Base-by-base conservation (phyloP, 2,797 vertebrate species). In the Buphagus erythrorhynchus region DNA sequence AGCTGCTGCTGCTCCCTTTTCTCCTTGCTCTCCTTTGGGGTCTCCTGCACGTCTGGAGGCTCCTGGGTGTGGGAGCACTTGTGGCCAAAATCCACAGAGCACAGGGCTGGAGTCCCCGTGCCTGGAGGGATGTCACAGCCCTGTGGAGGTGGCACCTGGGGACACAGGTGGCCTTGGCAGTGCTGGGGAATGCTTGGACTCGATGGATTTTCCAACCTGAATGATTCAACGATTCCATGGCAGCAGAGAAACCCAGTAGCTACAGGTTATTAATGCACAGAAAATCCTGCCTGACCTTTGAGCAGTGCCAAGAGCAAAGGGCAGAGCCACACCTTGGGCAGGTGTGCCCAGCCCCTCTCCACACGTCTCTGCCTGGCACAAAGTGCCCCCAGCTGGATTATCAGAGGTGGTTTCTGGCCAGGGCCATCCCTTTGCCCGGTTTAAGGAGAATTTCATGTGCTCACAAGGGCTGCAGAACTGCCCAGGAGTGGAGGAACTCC, bases 381-480 rank as follows among this genome's bases (percentile, higher is more conserved):
- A 5, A 16, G 28, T 5, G 12, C 62, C 49, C 18, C 48, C 2
- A 16, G 6, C 0, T 1, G 43, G 10, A 0, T 54, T 18, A 2
- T 4, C 12, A 46, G 31, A 0, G 1, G 0, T 5, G 45, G 3
- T 33, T 73, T 21, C 18, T 2, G 9, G 21, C 48, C 84, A n/a
- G 24, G 9, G 4, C 45, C 38, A 29, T 5, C 74, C 48, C 61
- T 11, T 0, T 18, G 45, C 33, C 36, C 3, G 0, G 1, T 1
- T 9, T 11, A 26, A 36, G 33, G 22, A 42, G 3, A 10, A 2
- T 71, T 86, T 38, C 6, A 13, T 1, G 17, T 2, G 9, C 43
- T 21, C 72, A 18, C 43, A n/a, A 3, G 16, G 48, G 4, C 45
- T 15, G 33, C 1, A 46, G 63, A 11, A 3, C 16, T 25, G 40